phyloP scores from a whole-genome alignment of 2,797 vertebrate genomes.

The Percopsis omiscomaycus region DNA sequence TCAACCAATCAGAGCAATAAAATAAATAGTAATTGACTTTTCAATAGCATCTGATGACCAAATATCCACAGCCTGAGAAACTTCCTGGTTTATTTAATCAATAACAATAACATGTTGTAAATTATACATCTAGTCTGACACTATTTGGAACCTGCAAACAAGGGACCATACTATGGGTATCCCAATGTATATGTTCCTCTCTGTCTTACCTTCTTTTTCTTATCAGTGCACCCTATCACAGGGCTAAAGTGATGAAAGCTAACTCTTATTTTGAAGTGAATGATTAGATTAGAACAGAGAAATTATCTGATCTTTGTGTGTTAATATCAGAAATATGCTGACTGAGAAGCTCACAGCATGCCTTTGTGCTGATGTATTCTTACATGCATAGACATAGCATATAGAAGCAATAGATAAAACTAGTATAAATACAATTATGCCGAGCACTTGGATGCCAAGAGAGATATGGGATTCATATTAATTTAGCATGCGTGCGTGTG shows the following conservation, averaged over 20 bases:
- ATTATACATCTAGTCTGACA: constrained; percentile 66
- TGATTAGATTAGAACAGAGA: constrained; percentile 43
- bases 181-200: constrained; percentile 17
- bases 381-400: constrained; percentile 28
- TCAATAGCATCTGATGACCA: no score
- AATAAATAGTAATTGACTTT: no score
- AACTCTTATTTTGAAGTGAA: constrained; percentile 38
- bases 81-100: constrained; percentile 54
- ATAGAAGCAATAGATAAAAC: constrained; percentile 9
- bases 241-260: constrained; percentile 39
- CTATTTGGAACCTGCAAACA: constrained; percentile 63
- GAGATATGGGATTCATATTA: constrained; percentile 6
- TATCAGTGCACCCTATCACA: constrained; percentile 35
- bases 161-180: constrained; percentile 20
- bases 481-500: not conserved
- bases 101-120: constrained; percentile 36
- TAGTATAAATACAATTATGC: no score
- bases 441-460: constrained; percentile 6
- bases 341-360: constrained; percentile 32
- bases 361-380: constrained; percentile 33
- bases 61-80: no score
- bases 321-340: constrained; percentile 42
- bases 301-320: constrained; percentile 54
- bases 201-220: constrained; percentile 4
- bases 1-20: no score